Base-by-base conservation (phyloP, 2,113 vertebrate genomes). In the Ciconia boyciana region DNA sequence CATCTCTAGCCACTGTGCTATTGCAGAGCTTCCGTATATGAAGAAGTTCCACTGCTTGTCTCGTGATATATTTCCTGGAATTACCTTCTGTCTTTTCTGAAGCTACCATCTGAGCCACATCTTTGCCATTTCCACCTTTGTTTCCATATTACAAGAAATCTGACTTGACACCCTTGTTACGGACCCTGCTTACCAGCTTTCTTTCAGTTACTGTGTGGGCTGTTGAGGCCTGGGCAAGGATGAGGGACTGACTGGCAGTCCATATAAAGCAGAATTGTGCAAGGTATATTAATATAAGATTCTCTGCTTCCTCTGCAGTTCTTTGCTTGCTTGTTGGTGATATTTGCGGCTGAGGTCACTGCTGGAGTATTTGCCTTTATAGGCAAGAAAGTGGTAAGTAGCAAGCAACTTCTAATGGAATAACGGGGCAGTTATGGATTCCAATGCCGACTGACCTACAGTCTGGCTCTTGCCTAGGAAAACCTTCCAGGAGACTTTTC, bases 361-460 rank as follows among this genome's bases (percentile, higher is more conserved):
- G 99, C 99, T 82, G 99, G 99, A 60, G 99, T 99, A 74, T 99
- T 99, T 98, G 99, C 99, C 76, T 99, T 99, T 97, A 90, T 99
- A 83, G 99, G 99, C 97, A 99, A 99, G 97, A 98, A 98, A 52
- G 98, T 98, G 98, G 99, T 99, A 97, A 95, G 98, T 98, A 95
- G 72, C 82, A 93, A 83, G 77, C 26, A 61, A 49, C 46, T 49
- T 93, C 68, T 89, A 24, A 72, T n/a, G 25, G 60, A 41, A 28
- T 26, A 26, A 64, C 19, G 52, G 52, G 70, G 46, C 39, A 82
- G 36, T 74, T 65, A 43, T 0, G 3, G 70, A 49, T 72, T 54
- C 25, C 87, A 89, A 1, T 52, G 69, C 44, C 3, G 4, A 54
- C 28, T 64, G 61, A 44, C 36, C 44, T 65, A 15, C 41, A 34